phyloP scores from a whole-genome alignment of 2,797 vertebrate genomes.

The Sebastolobus altivelis region DNA sequence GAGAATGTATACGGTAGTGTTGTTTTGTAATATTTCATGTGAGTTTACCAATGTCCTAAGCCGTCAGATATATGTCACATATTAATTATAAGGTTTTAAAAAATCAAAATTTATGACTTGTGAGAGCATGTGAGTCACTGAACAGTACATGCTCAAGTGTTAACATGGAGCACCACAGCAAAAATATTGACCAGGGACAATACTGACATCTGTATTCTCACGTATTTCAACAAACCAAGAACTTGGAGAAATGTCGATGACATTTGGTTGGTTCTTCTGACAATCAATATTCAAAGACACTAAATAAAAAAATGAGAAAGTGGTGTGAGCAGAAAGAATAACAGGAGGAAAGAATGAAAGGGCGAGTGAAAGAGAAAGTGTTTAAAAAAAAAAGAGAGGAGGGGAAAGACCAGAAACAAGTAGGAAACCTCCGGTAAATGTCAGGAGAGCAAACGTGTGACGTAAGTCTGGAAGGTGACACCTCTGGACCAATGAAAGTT shows the following conservation, averaged over 20 bases:
- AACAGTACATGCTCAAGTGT: background rate
- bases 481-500: conserved; percentile 77
- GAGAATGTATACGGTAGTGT: background rate
- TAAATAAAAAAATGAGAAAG: background rate
- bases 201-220: background rate
- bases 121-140: conserved; percentile 19
- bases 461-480: conserved; percentile 76
- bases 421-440: conserved; percentile 79
- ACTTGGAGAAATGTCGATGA: background rate
- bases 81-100: background rate
- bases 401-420: conserved; percentile 40
- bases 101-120: background rate
- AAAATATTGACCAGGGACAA: background rate
- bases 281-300: background rate
- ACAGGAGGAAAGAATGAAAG: conserved; percentile 12
- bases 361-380: conserved; percentile 27
- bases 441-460: conserved; percentile 65
- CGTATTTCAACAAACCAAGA: background rate
- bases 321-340: conserved; percentile 19
- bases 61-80: background rate
- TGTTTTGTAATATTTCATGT: background rate
- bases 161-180: background rate
- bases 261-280: background rate
- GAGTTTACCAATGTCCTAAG: background rate
- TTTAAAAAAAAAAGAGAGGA: conserved; percentile 17